Percentiles rank a stretch among this genome's conserved stretches.
Conservation (phyloP, 1,140 invertebrate genomes). For the Drosophila lacteicornis region DNA sequence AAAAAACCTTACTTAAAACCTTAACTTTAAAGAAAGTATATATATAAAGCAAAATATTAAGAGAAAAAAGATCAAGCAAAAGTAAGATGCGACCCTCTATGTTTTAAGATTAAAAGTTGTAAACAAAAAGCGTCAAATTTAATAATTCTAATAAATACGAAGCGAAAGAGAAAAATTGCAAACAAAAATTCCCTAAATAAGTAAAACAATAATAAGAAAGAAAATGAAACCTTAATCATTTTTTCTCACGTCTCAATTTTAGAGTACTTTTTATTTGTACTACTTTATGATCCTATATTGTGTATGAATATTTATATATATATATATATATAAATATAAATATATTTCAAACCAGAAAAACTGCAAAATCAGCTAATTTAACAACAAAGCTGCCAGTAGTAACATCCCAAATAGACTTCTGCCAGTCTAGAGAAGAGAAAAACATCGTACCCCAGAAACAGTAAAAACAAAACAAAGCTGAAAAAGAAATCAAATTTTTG, state of each 20-base stretch:
- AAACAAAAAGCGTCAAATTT: constrained; percentile 75
- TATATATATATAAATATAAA: constrained; percentile 57
- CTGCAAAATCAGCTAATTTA: constrained; percentile 44
- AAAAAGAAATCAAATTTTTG: constrained; percentile 35
- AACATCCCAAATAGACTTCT: constrained; percentile 24
- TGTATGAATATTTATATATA: constrained; percentile 63
- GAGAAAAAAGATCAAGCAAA: constrained; percentile 51
- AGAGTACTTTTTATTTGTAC: constrained; percentile 65
- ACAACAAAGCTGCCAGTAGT: constrained; percentile 60
- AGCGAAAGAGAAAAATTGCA: constrained; percentile 44
- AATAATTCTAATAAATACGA: constrained; percentile 62
- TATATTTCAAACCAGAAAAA: constrained; percentile 41
- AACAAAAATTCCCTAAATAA: constrained; percentile 58
- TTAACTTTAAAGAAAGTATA: constrained; percentile 79
- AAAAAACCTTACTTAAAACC: constrained; percentile 74
- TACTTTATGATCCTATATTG: constrained; percentile 72
- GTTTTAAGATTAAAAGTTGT: constrained; percentile 76
- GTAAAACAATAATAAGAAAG: constrained; percentile 49
- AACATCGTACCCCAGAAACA: constrained; percentile 38
- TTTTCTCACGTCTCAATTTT: constrained; percentile 58
- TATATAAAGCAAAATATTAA: constrained; percentile 52
- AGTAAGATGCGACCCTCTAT: constrained; percentile 66
- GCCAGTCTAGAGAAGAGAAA: constrained; percentile 12
- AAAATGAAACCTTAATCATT: constrained; percentile 40
- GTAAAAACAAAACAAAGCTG: constrained; percentile 39